phyloP scores from a whole-genome alignment of 2,888 invertebrate genomes.

The Andrena bicolor region DNA sequence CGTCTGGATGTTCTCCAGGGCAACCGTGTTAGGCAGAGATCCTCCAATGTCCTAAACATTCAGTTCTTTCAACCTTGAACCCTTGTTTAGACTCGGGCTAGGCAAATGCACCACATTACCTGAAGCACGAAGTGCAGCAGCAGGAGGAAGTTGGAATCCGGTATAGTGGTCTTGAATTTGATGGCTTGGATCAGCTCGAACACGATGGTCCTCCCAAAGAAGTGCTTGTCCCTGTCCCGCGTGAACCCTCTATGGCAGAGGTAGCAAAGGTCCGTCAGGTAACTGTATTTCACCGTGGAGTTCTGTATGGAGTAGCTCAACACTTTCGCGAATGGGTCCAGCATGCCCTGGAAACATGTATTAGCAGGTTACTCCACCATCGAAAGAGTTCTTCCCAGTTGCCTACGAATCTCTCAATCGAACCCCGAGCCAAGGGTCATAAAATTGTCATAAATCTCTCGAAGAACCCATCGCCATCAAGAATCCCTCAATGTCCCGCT shows the following conservation, averaged over 20 bases:
- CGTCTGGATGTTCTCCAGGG: constrained; percentile 86
- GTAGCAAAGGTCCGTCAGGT: constrained; percentile 94
- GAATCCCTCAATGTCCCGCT: not conserved
- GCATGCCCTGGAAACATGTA: constrained; percentile 88
- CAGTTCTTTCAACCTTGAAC: not conserved
- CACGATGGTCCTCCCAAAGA: constrained; percentile 95
- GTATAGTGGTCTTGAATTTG: constrained; percentile 97
- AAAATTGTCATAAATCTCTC: constrained; percentile 21
- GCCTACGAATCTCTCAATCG: not conserved
- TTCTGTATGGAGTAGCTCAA: constrained; percentile 97
- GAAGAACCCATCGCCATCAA: not conserved
- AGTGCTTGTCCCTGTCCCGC: constrained; percentile 96
- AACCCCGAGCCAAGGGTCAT: not conserved
- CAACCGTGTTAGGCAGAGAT: constrained; percentile 91
- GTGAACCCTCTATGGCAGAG: constrained; percentile 95
- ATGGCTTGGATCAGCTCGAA: constrained; percentile 98
- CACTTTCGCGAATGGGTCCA: constrained; percentile 98
- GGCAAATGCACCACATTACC: constrained; percentile 82
- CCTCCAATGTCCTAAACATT: constrained; percentile 93
- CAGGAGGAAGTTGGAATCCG: constrained; percentile 97
- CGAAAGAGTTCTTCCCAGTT: not conserved
- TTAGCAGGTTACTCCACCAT: not conserved
- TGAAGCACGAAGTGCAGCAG: constrained; percentile 95
- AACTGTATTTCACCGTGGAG: constrained; percentile 91
- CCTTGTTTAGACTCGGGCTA: not conserved